These are phyloP conservation scores for Abscondita cerata DNA, from an alignment of 2,888 invertebrate species.

Conservation along the genomic window DNA sequence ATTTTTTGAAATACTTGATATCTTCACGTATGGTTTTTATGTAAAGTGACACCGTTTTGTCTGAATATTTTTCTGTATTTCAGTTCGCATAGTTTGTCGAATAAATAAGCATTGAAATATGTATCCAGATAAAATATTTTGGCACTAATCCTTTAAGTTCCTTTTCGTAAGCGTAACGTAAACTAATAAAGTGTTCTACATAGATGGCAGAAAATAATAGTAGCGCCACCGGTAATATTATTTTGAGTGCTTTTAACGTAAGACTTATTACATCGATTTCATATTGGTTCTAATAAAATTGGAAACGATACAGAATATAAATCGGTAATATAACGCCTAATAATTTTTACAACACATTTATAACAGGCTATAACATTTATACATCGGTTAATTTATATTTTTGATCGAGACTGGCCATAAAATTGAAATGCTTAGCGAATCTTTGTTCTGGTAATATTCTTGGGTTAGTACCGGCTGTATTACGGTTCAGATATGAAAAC, in stretches of 20 bases:
- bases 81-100: too few relatives aligned
- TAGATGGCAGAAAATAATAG: not conserved
- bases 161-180: too few relatives aligned
- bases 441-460: conserved; percentile 27
- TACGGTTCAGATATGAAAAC: conserved; percentile 31
- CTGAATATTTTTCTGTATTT: too few relatives aligned
- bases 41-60: too few relatives aligned
- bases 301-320: conserved; percentile 21
- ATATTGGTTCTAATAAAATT: conserved; percentile 15
- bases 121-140: too few relatives aligned
- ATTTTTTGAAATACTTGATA: too few relatives aligned
- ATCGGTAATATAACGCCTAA: conserved; percentile 29
- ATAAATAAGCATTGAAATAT: too few relatives aligned
- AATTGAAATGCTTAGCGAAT: conserved; percentile 29
- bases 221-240: conserved; percentile 5
- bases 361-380: conserved; percentile 26
- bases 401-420: conserved; percentile 32
- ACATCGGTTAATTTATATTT: conserved; percentile 31
- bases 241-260: conserved; percentile 12
- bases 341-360: conserved; percentile 30
- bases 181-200: too few relatives aligned
- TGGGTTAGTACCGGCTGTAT: conserved; percentile 30
- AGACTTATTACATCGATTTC: conserved; percentile 29
- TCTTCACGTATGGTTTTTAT: too few relatives aligned
- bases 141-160: too few relatives aligned